Conservation (phyloP, 2,888 invertebrate species). For the Nephrotoma appendiculata region DNA sequence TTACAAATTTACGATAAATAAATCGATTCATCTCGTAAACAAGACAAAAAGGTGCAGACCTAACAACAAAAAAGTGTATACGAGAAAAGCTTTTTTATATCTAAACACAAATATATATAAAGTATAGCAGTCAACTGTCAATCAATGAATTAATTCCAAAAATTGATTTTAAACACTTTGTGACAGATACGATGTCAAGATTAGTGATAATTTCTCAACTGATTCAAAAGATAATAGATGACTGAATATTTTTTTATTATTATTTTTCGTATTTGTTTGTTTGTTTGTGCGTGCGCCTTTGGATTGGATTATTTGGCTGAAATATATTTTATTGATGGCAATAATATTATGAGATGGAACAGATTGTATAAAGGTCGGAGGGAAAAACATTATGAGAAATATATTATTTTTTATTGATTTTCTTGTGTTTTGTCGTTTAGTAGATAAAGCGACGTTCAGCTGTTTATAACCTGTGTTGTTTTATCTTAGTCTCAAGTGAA, state of each 20-base stretch:
- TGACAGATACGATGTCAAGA: background rate
- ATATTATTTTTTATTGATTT: background rate
- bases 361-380: background rate
- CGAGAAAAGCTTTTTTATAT: background rate
- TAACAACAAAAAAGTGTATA: background rate
- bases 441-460: no score
- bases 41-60: background rate
- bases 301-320: background rate
- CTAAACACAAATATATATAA: background rate
- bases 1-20: background rate
- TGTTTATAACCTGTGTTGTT: no score
- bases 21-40: background rate
- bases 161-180: background rate
- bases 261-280: background rate
- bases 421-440: background rate
- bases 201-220: background rate
- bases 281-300: no score
- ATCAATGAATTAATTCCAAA: background rate
- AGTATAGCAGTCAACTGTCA: background rate
- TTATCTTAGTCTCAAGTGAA: no score
- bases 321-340: background rate
- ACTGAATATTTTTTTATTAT: background rate
- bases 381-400: background rate
- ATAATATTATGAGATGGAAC: background rate
- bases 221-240: background rate